These are phyloP conservation scores for Sebastiscus albofasciatus DNA, from an alignment of 2,797 vertebrate species.

Conservation along the genomic window DNA sequence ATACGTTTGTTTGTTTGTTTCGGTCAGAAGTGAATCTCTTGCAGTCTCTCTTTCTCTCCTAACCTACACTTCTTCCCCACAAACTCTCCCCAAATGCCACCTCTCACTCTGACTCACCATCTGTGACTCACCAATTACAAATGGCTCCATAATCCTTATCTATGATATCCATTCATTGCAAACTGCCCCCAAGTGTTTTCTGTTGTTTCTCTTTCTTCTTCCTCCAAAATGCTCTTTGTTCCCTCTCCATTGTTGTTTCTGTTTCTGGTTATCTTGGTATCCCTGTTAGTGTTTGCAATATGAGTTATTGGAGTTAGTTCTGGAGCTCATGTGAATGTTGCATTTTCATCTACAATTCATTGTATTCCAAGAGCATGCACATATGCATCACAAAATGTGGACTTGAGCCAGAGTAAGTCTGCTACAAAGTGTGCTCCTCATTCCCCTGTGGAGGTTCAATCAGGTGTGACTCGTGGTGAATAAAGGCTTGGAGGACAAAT, in stretches of 20 bases:
- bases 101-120: slow-evolving; percentile 31
- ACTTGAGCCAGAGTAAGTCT: slow-evolving; percentile 16
- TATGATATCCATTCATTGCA: slow-evolving; percentile 25
- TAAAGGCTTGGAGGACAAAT: slow-evolving; percentile 70
- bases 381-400: background rate
- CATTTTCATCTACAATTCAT: background rate
- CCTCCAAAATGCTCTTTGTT: background rate
- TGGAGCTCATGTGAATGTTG: background rate
- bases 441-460: slow-evolving; percentile 59
- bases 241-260: background rate
- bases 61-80: background rate
- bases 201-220: slow-evolving; percentile 16
- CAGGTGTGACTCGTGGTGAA: slow-evolving; percentile 73
- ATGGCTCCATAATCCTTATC: slow-evolving; percentile 31
- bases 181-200: slow-evolving; percentile 18
- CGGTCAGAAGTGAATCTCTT: background rate
- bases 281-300: background rate
- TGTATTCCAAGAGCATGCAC: background rate
- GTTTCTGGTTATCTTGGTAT: background rate
- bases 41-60: background rate
- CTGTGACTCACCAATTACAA: slow-evolving; percentile 43
- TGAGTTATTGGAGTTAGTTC: background rate
- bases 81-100: background rate
- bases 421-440: slow-evolving; percentile 20
- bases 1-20: background rate